Evolutionary conservation across 2,888 invertebrate genomes (phyloP), one percentile per base, ranked within the genome.

Genomic region (Spodoptera littoralis): DNA sequence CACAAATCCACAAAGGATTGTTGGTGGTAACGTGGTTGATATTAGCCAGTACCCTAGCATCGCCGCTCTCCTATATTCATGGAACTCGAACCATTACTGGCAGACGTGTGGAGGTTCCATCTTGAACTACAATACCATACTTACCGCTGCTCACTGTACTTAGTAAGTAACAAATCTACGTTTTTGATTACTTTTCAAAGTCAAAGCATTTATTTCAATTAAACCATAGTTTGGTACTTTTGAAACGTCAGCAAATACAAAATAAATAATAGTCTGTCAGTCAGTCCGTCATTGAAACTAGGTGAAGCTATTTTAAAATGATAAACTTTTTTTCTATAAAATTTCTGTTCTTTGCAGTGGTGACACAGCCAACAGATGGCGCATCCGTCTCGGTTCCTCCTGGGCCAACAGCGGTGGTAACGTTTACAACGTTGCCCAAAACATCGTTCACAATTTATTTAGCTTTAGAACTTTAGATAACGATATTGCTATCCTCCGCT

Each of bases 141-240:
- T 88, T 3, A 74, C 84, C 1, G 86, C 86, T 44, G 88, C 86
- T 55, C 86, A 86, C 58, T 88, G 88, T 60, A 57, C 73, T 11
- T 0, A 22, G 88, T 86, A 83, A 76, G 48, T 48, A 9, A 9
- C 3, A 18, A 1, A 3, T 36, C 11, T 41, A 43, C 12, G 4
- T 13, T 18, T 42, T n/a, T 24, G 2, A 0, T 36, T n/a, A n/a
- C n/a, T n/a, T n/a, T n/a, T n/a, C n/a, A n/a, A n/a, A n/a, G n/a
- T n/a, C n/a, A n/a, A n/a, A n/a, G n/a, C n/a, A n/a, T n/a, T n/a
- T n/a, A n/a, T n/a, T n/a, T n/a, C n/a, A n/a, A n/a, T n/a, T n/a
- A n/a, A n/a, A n/a, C n/a, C n/a, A n/a, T n/a, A n/a, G n/a, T n/a
- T n/a, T n/a, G n/a, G n/a, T n/a, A n/a, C n/a, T n/a, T n/a, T n/a